Evolutionary conservation across 2,888 invertebrate species (phyloP), one percentile per base, ranked within the genome.

Genomic region (Pediacus dermestoides): DNA sequence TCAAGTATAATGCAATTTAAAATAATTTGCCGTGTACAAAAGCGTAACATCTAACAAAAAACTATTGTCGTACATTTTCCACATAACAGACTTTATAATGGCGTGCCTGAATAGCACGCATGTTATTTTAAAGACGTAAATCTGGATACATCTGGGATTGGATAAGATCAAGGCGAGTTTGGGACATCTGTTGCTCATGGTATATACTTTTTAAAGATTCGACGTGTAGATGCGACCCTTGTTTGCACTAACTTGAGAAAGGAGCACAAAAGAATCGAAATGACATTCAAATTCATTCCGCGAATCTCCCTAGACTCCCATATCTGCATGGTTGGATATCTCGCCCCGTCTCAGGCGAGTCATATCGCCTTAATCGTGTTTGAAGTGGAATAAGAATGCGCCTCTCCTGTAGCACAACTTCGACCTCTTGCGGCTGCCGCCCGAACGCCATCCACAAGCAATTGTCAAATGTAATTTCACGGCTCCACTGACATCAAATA

Each of bases 401-500:
- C 14, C 21, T 18, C n/a, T n/a, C 21, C n/a, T 18, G 21, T 18
- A 18, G 21, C 6, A n/a, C 21, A 18, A 18, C 21, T 18, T 18
- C 21, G 21, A 18, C 21, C 21, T 18, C 21, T 18, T 18, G 26
- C 8, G 22, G 27, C 6, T 31, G 37, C 28, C 27, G 35, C 16
- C 28, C 35, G 30, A 16, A 25, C 34, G 26, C 26, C 26, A 43
- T 43, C 42, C 33, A 53, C 52, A 54, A 60, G 57, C 57, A 60
- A 62, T 63, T 62, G 62, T 60, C 61, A 59, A 62, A 62, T 60
- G 61, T 61, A 63, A 64, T 64, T 64, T 63, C 61, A 64, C 62
- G 63, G 58, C 51, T 55, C 50, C 55, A 46, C 52, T 52, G 52
- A 48, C 58, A 53, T 50, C 55, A 60, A 55, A 57, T 57, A 62